Conservation (phyloP, 1,140 invertebrate genomes). For the Pseudomyrmex pallidus region DNA sequence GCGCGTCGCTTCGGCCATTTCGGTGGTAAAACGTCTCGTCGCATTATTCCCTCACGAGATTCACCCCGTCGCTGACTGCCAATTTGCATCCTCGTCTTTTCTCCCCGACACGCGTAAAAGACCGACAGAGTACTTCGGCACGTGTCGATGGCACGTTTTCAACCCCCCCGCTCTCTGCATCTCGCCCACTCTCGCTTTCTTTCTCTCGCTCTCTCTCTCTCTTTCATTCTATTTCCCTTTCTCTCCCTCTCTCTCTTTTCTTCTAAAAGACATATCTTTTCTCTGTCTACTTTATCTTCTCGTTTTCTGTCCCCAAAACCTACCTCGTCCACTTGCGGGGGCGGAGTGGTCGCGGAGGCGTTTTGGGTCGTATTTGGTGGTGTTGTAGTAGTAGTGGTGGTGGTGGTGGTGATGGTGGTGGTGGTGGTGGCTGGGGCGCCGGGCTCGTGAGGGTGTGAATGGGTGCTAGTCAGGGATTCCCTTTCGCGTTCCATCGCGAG, state of each 20-base stretch:
- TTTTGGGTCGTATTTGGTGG: slow-evolving; percentile 83
- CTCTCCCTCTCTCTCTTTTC: neutral
- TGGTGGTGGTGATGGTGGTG: slow-evolving; percentile 73
- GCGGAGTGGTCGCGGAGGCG: slow-evolving; percentile 80
- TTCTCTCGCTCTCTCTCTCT: neutral
- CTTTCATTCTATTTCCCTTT: neutral
- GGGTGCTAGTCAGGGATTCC: slow-evolving; percentile 85
- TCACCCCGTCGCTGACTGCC: slow-evolving; percentile 2
- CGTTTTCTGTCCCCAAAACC: slow-evolving; percentile 80
- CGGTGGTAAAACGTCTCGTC: slow-evolving; percentile 10
- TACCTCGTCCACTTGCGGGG: slow-evolving; percentile 84
- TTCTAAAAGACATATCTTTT: neutral
- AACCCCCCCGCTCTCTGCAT: slow-evolving; percentile 41
- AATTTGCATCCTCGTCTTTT: slow-evolving; percentile 55
- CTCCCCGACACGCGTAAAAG: slow-evolving; percentile 47
- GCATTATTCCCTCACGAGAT: slow-evolving; percentile 24
- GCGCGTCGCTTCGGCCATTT: slow-evolving; percentile 11
- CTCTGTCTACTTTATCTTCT: slow-evolving; percentile 23
- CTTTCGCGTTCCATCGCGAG: slow-evolving; percentile 90
- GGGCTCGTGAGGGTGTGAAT: slow-evolving; percentile 81
- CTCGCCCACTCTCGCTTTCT: slow-evolving; percentile 15
- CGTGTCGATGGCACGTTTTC: slow-evolving; percentile 44
- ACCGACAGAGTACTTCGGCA: slow-evolving; percentile 38
- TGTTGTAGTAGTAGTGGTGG: slow-evolving; percentile 76
- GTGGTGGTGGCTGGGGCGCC: slow-evolving; percentile 74